phyloP scores from a whole-genome alignment of 2,113 vertebrate species.

The Aptenodytes patagonicus region DNA sequence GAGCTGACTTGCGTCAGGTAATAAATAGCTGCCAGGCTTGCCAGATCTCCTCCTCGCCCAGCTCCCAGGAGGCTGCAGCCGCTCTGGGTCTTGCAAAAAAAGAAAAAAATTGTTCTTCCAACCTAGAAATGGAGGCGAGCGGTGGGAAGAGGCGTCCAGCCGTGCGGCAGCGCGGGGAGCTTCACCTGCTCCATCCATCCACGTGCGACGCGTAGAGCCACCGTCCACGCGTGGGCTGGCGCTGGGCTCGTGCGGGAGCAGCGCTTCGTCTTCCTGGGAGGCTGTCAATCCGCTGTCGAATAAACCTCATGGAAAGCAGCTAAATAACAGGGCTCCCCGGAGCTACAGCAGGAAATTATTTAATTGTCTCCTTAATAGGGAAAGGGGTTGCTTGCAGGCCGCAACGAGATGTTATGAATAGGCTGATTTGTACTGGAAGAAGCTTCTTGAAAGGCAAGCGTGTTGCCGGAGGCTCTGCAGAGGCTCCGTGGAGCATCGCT shows the following conservation, averaged over 20 bases:
- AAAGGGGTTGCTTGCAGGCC: background rate
- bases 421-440: background rate
- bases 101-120: background rate
- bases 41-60: background rate
- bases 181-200: background rate
- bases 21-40: background rate
- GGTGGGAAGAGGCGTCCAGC: background rate
- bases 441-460: background rate
- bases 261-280: accelerated
- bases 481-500: background rate
- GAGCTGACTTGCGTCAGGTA: background rate
- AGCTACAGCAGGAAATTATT: background rate
- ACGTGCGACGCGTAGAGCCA: accelerated
- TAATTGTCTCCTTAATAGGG: background rate
- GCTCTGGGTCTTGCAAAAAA: background rate
- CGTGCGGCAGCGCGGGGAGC: accelerated
- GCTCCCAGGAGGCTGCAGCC: background rate
- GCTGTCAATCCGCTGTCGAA: background rate
- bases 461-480: background rate
- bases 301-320: background rate
- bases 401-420: background rate
- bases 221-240: accelerated
- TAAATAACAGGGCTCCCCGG: background rate
- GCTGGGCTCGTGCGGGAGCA: background rate
- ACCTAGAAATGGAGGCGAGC: background rate